Conservation (phyloP, 1,140 invertebrate species). For the Steinernema khuongi region DNA sequence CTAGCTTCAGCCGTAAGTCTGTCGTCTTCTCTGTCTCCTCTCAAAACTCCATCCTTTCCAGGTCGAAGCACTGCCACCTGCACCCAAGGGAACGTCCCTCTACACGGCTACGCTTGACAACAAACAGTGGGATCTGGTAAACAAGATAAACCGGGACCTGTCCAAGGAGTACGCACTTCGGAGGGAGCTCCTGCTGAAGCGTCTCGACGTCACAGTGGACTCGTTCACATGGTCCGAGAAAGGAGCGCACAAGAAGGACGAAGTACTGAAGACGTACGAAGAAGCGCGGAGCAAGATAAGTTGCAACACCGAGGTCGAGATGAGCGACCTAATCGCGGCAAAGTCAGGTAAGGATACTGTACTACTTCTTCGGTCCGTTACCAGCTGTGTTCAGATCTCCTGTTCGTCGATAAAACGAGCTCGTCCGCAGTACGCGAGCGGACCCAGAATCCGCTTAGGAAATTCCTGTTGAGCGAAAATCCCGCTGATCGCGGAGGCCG, state of each 20-base stretch:
- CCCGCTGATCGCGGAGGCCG: neutral
- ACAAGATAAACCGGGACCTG: neutral
- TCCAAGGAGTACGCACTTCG: neutral
- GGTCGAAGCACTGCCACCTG: neutral
- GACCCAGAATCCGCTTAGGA: neutral
- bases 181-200: neutral
- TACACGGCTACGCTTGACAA: neutral
- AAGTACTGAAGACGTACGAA: neutral
- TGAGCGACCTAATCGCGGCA: conserved; percentile 2
- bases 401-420: neutral
- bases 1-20: neutral
- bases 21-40: too few species aligned
- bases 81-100: neutral
- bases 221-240: conserved; percentile 8
- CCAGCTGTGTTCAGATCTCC: neutral
- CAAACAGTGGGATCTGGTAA: neutral
- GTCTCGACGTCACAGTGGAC: neutral
- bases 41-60: neutral
- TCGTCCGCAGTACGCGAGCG: neutral
- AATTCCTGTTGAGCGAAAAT: neutral
- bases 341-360: neutral
- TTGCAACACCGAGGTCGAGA: neutral
- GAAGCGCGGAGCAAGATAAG: neutral
- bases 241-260: neutral
- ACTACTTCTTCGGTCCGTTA: neutral